Base-by-base conservation (phyloP, 2,888 invertebrate species). In the Coenonympha arcania region DNA sequence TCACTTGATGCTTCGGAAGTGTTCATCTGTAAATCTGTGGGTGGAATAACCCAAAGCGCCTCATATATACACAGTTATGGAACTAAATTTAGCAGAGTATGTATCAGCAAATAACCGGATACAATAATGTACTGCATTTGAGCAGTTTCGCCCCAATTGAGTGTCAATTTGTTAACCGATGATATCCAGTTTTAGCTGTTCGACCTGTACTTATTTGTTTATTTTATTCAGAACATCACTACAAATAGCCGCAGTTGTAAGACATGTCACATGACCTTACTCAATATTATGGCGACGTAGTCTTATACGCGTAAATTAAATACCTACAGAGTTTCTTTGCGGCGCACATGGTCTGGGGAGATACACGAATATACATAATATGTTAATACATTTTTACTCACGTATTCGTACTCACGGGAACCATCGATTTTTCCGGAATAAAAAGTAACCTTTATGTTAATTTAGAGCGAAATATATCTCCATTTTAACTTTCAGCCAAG, bases 121-220 rank as follows among this genome's bases (percentile, higher is more conserved):
- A 66, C 55, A 63, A 61, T 61, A 62, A 65, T 59, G 28, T n/a
- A 54, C 40, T 54, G 41, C 59, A 59, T 34, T 62, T 54, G 60
- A 66, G 66, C 64, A 60, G 63, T 71, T 73, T 69, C 51, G 63
- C 60, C 59, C 63, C 63, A 69, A 69, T 70, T 65, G 65, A 56
- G 61, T 55, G 54, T 50, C 62, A 68, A 69, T 71, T 68, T 55
- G 62, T 62, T 58, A 69, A 66, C 65, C 62, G 51, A 59, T 57
- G 52, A 50, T 54, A 69, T 64, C 71, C 60, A 59, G 75, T 67
- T 73, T 63, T 40, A 19, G 47, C 16, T 51, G 42, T 57, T 37
- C 54, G 50, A 54, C 55, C 48, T 30, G 46, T 50, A n/a, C n/a
- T n/a, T n/a, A 37, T 52, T 47, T 51, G 50, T 41, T 44, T 41